These are phyloP conservation scores for Emydocephalus ijimae DNA, from an alignment of 2,113 vertebrate genomes.

Conservation along the genomic window DNA sequence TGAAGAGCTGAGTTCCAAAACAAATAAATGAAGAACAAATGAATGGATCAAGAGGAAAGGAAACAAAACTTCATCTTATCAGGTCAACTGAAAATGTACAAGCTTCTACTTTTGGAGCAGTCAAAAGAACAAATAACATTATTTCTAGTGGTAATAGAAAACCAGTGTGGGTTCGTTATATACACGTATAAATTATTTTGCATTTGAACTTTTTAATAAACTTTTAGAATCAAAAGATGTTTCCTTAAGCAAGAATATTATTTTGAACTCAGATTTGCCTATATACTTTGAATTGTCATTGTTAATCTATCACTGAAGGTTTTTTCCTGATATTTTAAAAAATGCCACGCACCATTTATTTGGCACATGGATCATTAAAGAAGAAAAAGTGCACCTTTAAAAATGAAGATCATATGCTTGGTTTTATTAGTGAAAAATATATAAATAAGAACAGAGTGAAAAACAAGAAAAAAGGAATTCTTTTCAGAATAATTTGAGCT, in stretches of 20 bases:
- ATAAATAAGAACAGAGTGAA: background rate
- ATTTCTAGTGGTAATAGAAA: background rate
- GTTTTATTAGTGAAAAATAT: background rate
- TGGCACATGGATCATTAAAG: background rate
- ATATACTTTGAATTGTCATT: background rate
- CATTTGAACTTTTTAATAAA: background rate
- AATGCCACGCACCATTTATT: background rate
- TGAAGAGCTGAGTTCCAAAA: background rate
- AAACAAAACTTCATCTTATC: background rate
- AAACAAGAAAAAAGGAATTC: background rate
- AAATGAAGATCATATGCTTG: background rate
- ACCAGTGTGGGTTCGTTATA: background rate
- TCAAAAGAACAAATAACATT: background rate
- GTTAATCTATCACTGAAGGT: too few relatives aligned
- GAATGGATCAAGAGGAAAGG: background rate
- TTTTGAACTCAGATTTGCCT: background rate
- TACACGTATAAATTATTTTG: background rate
- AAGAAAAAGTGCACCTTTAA: background rate
- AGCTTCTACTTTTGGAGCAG: background rate
- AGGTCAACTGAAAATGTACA: background rate
- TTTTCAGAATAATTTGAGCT: background rate
- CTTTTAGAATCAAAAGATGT: background rate
- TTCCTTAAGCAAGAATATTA: background rate
- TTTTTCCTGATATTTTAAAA: background rate
- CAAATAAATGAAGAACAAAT: background rate